These are phyloP conservation scores for Tachuris rubrigastra DNA, from an alignment of 2,113 vertebrate genomes.

Conservation along the genomic window DNA sequence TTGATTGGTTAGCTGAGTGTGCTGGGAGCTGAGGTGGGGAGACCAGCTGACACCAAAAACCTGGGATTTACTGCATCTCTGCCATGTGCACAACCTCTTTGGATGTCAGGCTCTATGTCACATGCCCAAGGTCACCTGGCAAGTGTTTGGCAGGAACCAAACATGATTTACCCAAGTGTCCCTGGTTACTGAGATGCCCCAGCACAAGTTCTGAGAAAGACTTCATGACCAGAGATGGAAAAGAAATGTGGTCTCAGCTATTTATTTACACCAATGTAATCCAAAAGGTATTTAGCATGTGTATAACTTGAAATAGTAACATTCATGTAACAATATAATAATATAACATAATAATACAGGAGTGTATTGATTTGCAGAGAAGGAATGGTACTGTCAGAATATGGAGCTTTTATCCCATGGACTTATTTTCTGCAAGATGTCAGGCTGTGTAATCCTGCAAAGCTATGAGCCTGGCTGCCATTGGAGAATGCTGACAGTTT, in stretches of 20 bases:
- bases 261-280: not conserved
- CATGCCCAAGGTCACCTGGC: not conserved
- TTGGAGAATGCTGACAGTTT: constrained; percentile 56
- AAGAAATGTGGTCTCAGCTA: not conserved
- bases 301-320: not conserved
- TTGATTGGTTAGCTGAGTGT: not conserved
- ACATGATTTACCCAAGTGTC: not conserved
- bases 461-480: constrained; percentile 50
- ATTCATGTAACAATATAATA: too few species aligned
- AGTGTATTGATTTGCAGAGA: constrained; percentile 41
- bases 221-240: not conserved
- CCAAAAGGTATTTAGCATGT: not conserved
- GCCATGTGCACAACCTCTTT: not conserved
- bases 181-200: not conserved
- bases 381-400: constrained; percentile 21
- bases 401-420: constrained; percentile 58
- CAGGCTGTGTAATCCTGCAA: constrained; percentile 66
- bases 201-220: not conserved
- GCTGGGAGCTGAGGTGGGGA: not conserved
- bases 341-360: too few species aligned
- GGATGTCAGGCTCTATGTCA: not conserved
- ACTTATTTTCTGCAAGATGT: constrained; percentile 64
- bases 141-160: not conserved
- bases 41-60: not conserved
- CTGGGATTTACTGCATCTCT: not conserved